Base-by-base conservation (phyloP, 2,888 invertebrate genomes). In the Incurvaria masculella region DNA sequence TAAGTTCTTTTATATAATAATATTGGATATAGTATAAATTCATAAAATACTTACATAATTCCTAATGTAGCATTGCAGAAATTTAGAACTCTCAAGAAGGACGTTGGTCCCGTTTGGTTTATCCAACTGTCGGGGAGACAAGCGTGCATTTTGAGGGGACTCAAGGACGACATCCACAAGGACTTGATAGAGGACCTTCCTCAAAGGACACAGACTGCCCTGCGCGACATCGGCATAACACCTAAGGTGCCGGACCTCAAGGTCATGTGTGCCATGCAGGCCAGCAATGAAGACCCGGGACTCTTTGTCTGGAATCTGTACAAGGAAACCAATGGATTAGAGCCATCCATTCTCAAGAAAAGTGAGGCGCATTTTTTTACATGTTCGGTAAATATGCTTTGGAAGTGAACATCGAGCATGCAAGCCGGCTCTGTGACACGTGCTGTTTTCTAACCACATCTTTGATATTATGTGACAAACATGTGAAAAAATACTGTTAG, bases 261-360 rank as follows among this genome's bases (percentile, higher is more conserved):
- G 16, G 55, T 79, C 20, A 63, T 75, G 66, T 50, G 60, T 2
- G 65, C 71, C 2, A 71, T 78, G 71, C 50, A 45, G 1, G 57
- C 61, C 2, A 65, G 66, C 2, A 43, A 61, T 11, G 64, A 65
- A 45, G 74, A 78, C 41, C 65, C 76, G 2, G 75, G 74, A 2
- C 57, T 73, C n/a, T 79, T 79, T 56, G 65, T 79, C 48, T 76
- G 76, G 74, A 64, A 65, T 55, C 60, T 79, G 1, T 78, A 72
- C 48, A 60, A n/a, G n/a, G n/a, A n/a, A n/a, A n/a, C n/a, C n/a
- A n/a, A n/a, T n/a, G n/a, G n/a, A n/a, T n/a, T n/a, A n/a, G n/a
- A n/a, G n/a, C n/a, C n/a, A n/a, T n/a, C n/a, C n/a, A n/a, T n/a
- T n/a, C n/a, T n/a, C n/a, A n/a, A n/a, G n/a, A n/a, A n/a, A n/a